Conservation (phyloP, 2,888 invertebrate genomes). For the Octonoba sinensis region DNA sequence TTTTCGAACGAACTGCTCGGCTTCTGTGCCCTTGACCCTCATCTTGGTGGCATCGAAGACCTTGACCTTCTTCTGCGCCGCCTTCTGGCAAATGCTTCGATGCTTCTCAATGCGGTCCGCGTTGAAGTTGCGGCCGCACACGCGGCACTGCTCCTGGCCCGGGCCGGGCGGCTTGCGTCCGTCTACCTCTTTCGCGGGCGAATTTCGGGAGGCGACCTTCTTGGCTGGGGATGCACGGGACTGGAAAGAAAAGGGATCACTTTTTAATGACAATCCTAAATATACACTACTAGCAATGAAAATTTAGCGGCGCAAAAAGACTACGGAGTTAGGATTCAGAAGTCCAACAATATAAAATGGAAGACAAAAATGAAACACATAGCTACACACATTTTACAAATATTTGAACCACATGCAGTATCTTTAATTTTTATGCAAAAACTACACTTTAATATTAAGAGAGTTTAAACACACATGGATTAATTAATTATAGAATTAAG, state of each 20-base stretch:
- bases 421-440: too few relatives aligned
- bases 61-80: slow-evolving; percentile 84
- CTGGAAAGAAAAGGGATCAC: background rate
- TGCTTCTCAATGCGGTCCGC: slow-evolving; percentile 85
- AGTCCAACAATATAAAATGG: background rate
- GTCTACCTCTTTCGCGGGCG: background rate
- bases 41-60: slow-evolving; percentile 92
- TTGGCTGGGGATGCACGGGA: background rate
- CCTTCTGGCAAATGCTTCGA: slow-evolving; percentile 85
- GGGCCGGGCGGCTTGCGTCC: slow-evolving; percentile 51
- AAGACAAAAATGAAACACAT: background rate
- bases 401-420: too few relatives aligned
- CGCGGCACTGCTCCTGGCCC: slow-evolving; percentile 74
- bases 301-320: too few relatives aligned
- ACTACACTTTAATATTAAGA: too few relatives aligned
- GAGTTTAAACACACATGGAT: too few relatives aligned
- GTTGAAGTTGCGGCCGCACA: slow-evolving; percentile 86
- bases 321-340: too few relatives aligned
- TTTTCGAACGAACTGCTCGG: slow-evolving; percentile 80
- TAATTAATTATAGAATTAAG: too few relatives aligned
- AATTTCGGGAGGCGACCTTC: background rate
- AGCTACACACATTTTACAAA: too few relatives aligned
- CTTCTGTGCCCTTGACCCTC: slow-evolving; percentile 89
- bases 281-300: too few relatives aligned
- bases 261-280: too few relatives aligned